Conservation (phyloP, 2,888 invertebrate genomes). For the Phasia obesa region DNA sequence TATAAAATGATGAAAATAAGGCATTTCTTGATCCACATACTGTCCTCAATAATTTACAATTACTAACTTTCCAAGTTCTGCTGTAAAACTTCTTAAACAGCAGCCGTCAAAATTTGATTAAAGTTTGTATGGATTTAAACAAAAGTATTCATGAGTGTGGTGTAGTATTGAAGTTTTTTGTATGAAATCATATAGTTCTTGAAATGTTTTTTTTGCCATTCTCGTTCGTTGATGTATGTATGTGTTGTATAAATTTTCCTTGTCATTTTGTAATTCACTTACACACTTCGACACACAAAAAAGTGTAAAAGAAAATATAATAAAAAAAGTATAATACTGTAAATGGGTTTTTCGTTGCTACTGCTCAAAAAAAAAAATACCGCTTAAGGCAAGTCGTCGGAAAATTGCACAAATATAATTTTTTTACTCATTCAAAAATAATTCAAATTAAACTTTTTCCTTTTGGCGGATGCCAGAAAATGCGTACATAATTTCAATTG, state of each 20-base stretch:
- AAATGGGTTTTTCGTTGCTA: conserved; percentile 46
- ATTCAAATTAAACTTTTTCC: conserved; percentile 71
- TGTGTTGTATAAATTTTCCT: background rate
- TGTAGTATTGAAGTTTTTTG: conserved; percentile 8
- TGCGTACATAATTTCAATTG: conserved; percentile 71
- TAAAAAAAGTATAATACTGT: conserved; percentile 46
- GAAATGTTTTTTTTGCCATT: conserved; percentile 39
- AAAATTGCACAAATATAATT: conserved; percentile 61
- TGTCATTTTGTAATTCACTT: conserved; percentile 35
- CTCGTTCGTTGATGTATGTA: conserved; percentile 2
- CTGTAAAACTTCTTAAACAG: conserved; percentile 8
- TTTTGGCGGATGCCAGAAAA: conserved; percentile 68
- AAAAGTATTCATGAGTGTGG: conserved; percentile 13
- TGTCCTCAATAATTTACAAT: background rate
- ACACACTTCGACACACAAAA: background rate
- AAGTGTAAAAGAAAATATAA: conserved; percentile 16
- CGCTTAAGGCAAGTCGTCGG: conserved; percentile 64
- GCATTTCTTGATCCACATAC: background rate
- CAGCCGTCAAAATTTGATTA: background rate
- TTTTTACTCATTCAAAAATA: conserved; percentile 65
- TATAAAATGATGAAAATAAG: background rate
- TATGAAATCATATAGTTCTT: background rate
- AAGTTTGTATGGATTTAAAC: background rate
- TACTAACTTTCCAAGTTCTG: background rate
- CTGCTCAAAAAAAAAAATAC: conserved; percentile 44